phyloP scores from a whole-genome alignment of 92 coral and sea anemone genomes.

The Muricea muricata region DNA sequence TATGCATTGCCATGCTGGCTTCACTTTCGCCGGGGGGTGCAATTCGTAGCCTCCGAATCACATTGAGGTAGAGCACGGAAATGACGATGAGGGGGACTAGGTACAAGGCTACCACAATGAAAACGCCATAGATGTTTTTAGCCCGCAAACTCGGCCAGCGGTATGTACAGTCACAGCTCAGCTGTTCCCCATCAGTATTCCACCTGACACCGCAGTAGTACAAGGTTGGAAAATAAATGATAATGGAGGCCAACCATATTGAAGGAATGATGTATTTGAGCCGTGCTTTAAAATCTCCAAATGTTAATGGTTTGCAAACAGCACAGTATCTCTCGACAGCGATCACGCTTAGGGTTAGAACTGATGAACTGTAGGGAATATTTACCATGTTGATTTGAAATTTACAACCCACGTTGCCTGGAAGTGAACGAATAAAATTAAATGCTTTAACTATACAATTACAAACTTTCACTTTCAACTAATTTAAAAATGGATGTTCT shows the following conservation, averaged over 20 bases:
- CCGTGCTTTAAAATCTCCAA: not conserved
- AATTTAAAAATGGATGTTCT: too few relatives aligned
- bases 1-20: not conserved
- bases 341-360: constrained; percentile 18
- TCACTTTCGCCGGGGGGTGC: constrained; percentile 31
- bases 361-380: constrained; percentile 40
- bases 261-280: constrained; percentile 33
- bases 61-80: constrained; percentile 50
- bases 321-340: constrained; percentile 31
- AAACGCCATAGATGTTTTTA: constrained; percentile 20
- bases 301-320: constrained; percentile 18
- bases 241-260: not conserved
- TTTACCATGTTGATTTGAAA: constrained; percentile 42
- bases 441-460: too few relatives aligned
- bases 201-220: constrained; percentile 37
- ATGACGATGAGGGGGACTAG: constrained; percentile 60
- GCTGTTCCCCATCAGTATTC: not conserved
- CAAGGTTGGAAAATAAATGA: constrained; percentile 21
- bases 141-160: constrained; percentile 26
- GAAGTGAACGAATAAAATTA: too few relatives aligned
- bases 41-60: constrained; percentile 56
- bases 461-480: too few relatives aligned
- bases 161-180: constrained; percentile 25
- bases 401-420: constrained; percentile 37
- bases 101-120: constrained; percentile 46